phyloP scores from a whole-genome alignment of 2,797 vertebrate genomes.

The Molossus alvarezi region DNA sequence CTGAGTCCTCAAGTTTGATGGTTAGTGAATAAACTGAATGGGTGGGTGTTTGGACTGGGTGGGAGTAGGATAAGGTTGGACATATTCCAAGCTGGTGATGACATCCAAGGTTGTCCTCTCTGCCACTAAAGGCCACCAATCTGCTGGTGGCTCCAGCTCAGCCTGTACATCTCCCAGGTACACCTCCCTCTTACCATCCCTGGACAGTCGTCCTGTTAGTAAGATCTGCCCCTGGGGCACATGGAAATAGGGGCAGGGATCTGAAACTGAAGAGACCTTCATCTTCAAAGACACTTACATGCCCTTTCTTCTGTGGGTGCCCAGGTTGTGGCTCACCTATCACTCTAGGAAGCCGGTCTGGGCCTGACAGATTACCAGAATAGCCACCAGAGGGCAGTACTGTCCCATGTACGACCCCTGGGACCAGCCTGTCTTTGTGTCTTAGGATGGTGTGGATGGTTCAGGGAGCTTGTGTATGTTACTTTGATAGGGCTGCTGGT shows the following conservation, averaged over 20 bases:
- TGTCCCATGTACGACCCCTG: neutral
- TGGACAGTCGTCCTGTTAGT: neutral
- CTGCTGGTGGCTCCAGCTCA: neutral
- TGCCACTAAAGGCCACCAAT: neutral
- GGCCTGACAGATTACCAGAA: neutral
- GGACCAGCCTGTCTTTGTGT: conserved; percentile 60
- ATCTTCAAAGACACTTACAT: neutral
- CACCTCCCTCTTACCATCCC: neutral
- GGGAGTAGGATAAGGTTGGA: neutral
- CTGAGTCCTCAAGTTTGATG: neutral
- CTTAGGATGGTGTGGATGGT: neutral
- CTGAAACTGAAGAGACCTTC: neutral
- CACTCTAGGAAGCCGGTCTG: neutral
- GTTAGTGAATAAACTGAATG: neutral
- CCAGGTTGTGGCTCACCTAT: neutral
- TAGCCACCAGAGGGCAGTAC: conserved; percentile 82
- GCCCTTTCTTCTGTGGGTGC: neutral
- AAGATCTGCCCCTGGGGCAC: neutral
- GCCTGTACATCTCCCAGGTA: neutral
- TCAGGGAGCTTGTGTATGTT: neutral
- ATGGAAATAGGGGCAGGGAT: neutral
- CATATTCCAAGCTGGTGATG: neutral
- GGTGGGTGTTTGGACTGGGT: neutral
- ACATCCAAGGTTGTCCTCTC: neutral
- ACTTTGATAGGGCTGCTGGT: neutral